Conservation (phyloP, 2,113 vertebrate genomes). For the Pao palembangensis region DNA sequence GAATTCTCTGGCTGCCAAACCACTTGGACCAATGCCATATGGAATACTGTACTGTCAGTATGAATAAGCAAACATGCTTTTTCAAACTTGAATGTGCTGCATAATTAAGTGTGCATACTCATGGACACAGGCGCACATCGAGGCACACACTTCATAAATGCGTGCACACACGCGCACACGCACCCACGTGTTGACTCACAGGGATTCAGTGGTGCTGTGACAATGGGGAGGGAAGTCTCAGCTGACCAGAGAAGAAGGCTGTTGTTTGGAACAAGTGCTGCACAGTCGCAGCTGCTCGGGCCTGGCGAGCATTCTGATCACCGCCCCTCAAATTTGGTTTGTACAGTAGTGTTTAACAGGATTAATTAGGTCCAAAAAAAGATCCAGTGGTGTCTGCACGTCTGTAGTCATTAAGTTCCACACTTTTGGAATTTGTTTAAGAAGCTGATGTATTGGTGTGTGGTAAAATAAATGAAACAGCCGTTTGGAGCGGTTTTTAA, state of each 20-base stretch:
- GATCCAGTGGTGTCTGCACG: conserved; percentile 2
- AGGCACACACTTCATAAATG: conserved; percentile 7
- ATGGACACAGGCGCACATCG: conserved; percentile 17
- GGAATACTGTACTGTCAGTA: conserved; percentile 52
- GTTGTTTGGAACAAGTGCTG: conserved; percentile 14
- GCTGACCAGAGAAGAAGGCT: conserved; percentile 44
- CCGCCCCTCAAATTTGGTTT: conserved; percentile 35
- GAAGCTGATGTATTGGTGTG: too few species aligned
- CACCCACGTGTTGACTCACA: conserved; percentile 7
- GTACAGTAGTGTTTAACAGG: conserved; percentile 41
- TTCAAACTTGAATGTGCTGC: conserved; percentile 34
- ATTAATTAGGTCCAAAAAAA: conserved; percentile 38
- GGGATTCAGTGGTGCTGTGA: conserved; percentile 26
- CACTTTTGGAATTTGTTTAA: background rate
- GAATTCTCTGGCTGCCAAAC: conserved; percentile 50
- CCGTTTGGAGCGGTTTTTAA: too few species aligned
- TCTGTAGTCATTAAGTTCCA: conserved; percentile 19
- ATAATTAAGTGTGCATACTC: conserved; percentile 42
- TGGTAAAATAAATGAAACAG: too few species aligned
- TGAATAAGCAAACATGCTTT: conserved; percentile 42
- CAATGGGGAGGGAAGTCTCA: conserved; percentile 10
- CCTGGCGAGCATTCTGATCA: conserved; percentile 34
- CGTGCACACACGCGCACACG: background rate
- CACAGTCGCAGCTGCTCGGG: conserved; percentile 50
- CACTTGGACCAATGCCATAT: conserved; percentile 55